phyloP scores from a whole-genome alignment of 1,140 invertebrate genomes.

The Aphaenogaster ashmeadi region DNA sequence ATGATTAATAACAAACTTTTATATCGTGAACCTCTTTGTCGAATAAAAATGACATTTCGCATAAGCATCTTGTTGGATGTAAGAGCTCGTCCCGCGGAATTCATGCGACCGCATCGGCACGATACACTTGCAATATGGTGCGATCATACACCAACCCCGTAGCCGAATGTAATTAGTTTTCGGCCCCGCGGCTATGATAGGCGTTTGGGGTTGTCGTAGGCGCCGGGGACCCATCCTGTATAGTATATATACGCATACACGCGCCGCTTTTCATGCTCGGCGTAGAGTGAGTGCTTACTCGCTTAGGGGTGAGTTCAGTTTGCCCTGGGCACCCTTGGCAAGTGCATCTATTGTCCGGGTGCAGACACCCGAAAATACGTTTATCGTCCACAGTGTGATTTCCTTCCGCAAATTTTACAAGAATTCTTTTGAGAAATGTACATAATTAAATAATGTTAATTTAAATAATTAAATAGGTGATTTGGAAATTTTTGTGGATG shows the following conservation, averaged over 20 bases:
- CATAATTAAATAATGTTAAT: not conserved
- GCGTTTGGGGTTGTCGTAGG: conserved; percentile 68
- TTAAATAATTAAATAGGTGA: not conserved
- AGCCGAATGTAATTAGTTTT: conserved; percentile 85
- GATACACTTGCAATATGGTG: conserved; percentile 81
- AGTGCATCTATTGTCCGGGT: conserved; percentile 84
- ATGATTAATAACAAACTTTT: not conserved
- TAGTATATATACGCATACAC: conserved; percentile 58
- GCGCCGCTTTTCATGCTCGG: conserved; percentile 55
- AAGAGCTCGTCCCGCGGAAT: conserved; percentile 68
- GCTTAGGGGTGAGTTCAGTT: conserved; percentile 82
- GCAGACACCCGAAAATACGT: conserved; percentile 83
- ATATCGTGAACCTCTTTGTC: not conserved
- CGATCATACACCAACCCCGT: conserved; percentile 76
- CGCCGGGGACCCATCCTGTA: conserved; percentile 58
- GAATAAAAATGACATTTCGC: not conserved
- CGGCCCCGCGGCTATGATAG: conserved; percentile 83
- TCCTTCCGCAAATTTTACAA: conserved; percentile 30
- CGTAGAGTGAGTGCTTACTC: conserved; percentile 74
- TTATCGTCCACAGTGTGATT: conserved; percentile 69
- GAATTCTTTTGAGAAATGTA: not conserved
- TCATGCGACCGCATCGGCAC: conserved; percentile 76
- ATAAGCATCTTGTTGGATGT: not conserved
- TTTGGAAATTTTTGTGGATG: not conserved
- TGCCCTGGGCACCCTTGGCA: conserved; percentile 81